phyloP scores from a whole-genome alignment of 2,888 invertebrate genomes.

The Leptopilina syphax region DNA sequence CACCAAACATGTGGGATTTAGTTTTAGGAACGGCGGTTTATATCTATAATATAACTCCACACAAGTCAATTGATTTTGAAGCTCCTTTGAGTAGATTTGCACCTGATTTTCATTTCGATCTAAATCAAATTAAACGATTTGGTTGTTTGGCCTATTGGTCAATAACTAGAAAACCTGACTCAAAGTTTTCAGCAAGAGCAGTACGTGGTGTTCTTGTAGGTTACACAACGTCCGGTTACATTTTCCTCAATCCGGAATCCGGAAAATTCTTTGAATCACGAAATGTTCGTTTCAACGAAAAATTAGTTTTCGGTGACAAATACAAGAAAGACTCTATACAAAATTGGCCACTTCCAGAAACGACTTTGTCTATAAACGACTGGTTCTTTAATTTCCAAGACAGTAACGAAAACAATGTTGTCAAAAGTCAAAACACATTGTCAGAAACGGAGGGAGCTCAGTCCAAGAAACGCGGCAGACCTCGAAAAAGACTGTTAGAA shows the following conservation, averaged over 20 bases:
- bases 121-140: slow-evolving; percentile 51
- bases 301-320: slow-evolving; percentile 55
- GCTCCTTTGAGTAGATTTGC: slow-evolving; percentile 49
- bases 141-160: slow-evolving; percentile 52
- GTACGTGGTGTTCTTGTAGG: slow-evolving; percentile 50
- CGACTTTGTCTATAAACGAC: slow-evolving; percentile 44
- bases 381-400: slow-evolving; percentile 37
- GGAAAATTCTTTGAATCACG: slow-evolving; percentile 54
- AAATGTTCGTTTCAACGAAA: slow-evolving; percentile 58
- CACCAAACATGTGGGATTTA: slow-evolving; percentile 53
- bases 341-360: slow-evolving; percentile 43
- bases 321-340: slow-evolving; percentile 46
- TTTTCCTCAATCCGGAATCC: slow-evolving; percentile 44
- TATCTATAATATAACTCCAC: slow-evolving; percentile 53
- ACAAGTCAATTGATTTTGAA: slow-evolving; percentile 49
- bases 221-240: slow-evolving; percentile 15
- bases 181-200: slow-evolving; percentile 50
- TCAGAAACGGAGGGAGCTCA: slow-evolving; percentile 41
- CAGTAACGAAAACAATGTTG: slow-evolving; percentile 36
- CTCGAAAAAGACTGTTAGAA: slow-evolving; percentile 40
- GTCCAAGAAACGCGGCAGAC: slow-evolving; percentile 44
- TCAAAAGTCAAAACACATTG: background rate
- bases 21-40: slow-evolving; percentile 54
- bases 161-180: slow-evolving; percentile 47
- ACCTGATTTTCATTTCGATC: slow-evolving; percentile 45